Evolutionary conservation across 2,113 vertebrate genomes (phyloP).

Genomic region (Prietella phreatophila): DNA sequence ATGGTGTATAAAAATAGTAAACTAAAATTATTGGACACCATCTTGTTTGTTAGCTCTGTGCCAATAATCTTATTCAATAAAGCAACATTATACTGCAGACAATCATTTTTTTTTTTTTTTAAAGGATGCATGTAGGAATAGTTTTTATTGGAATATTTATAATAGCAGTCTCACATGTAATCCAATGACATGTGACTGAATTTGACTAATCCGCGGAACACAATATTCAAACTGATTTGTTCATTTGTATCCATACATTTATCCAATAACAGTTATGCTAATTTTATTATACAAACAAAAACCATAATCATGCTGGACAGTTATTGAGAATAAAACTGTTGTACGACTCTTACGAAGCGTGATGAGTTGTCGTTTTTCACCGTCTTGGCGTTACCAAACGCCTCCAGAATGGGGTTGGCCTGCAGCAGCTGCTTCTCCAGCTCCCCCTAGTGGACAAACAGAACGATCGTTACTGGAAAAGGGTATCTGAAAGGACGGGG

Average conservation of each 20-base stretch:
- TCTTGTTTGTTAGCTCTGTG: neutral
- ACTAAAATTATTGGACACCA: too few species aligned
- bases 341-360: slow-evolving; percentile 83
- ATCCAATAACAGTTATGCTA: neutral
- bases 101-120: neutral
- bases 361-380: slow-evolving; percentile 99
- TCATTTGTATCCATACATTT: neutral
- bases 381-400: slow-evolving; percentile 97
- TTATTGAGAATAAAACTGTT: neutral
- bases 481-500: neutral
- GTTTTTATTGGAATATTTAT: neutral
- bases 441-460: slow-evolving; percentile 80
- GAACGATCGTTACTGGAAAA: neutral
- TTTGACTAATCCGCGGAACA: neutral
- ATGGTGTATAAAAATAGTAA: too few species aligned
- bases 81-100: too few species aligned
- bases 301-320: neutral
- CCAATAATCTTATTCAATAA: too few species aligned
- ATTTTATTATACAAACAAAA: neutral
- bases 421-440: slow-evolving; percentile 98
- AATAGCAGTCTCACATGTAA: neutral
- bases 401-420: slow-evolving; percentile 97
- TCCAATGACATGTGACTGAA: neutral
- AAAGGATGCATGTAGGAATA: neutral
- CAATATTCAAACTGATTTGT: neutral